Evolutionary conservation across 2,113 vertebrate species (phyloP), one percentile per base, ranked within the genome.

Genomic region (Cairina moschata): DNA sequence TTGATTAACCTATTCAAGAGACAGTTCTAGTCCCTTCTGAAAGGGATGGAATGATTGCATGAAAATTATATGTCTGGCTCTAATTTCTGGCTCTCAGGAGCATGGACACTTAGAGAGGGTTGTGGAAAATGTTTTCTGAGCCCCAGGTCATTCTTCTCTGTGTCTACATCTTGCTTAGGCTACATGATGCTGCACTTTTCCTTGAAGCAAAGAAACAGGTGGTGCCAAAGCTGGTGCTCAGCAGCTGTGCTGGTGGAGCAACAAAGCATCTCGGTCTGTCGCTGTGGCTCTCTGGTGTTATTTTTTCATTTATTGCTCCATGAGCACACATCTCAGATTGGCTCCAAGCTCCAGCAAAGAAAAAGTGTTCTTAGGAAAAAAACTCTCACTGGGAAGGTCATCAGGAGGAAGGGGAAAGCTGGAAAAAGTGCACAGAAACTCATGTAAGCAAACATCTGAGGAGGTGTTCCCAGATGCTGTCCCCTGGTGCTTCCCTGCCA

Each of bases 1-100:
- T 86, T 96, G 91, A 96, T 97, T 94, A 95, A 93, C 83, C 80
- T 81, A 91, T 95, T 96, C 88, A 97, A 93, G 92, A 94, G 93
- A 92, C 28, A 38, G 54, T 81, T 91, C 92, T 95, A 60, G 66
- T 95, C 88, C 54, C 83, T 93, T 96, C 81, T 89, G 90, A 97
- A 94, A 93, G 48, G 88, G 77, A 90, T 80, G 79, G 94, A 93
- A 94, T 94, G 80, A 96, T 89, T 96, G 91, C 80, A 68, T 67
- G 76, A 55, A 92, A 94, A 94, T 96, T 96, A 87, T 79, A 91
- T 18, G 91, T 92, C 93, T 96, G 67, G 66, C 73, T 86, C 58
- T 93, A 75, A 94, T 94, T 94, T 84, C 92, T 94, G 93, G 34
- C 74, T 94, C 66, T 91, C 5, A 5, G 62, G 65, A 88, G 32